Base-by-base conservation (phyloP, 2,113 vertebrate genomes). In the Galemys pyrenaicus region DNA sequence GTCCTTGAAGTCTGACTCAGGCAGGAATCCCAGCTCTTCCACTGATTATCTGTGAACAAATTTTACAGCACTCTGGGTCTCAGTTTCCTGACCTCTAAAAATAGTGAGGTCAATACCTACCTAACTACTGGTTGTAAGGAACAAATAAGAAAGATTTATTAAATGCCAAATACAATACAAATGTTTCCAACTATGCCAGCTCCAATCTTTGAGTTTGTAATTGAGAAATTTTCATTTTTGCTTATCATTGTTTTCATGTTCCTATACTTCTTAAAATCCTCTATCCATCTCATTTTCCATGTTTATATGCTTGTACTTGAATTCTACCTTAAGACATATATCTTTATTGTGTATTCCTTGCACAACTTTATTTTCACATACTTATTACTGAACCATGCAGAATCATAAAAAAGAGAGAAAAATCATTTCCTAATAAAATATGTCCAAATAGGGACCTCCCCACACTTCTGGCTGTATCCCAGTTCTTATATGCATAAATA, bases 231-330 rank as follows among this genome's bases (percentile, higher is more conserved):
- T n/a, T 24, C 35, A 62, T 68, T 80, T 85, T 68, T 32, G 32
- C 16, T 46, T n/a, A 41, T 65, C 56, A 68, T 17, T 44, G 11
- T 83, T 74, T 86, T 51, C 73, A 74, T 35, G 56, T 10, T 80
- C 16, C 44, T 58, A 20, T 46, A 39, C 30, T 46, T 91, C 82
- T 82, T 81, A 95, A 65, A 90, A 81, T 54, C 46, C 10, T 80
- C 80, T 56, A 24, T 6, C n/a, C n/a, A 28, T 28, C 85, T 81
- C 41, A 51, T 75, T 93, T 60, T 70, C 92, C 39, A 67, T 16
- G 16, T 82, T 79, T 92, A 58, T 15, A 60, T 77, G 37, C 78
- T 91, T 89, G 35, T 26, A 70, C 41, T 91, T 60, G 60, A 88
- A 79, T 78, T 83, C 64, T 49, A 46, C 39, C 88, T 39, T 81